Evolutionary conservation across 2,888 invertebrate species (phyloP).

Genomic region (Cephus nigrinus): DNA sequence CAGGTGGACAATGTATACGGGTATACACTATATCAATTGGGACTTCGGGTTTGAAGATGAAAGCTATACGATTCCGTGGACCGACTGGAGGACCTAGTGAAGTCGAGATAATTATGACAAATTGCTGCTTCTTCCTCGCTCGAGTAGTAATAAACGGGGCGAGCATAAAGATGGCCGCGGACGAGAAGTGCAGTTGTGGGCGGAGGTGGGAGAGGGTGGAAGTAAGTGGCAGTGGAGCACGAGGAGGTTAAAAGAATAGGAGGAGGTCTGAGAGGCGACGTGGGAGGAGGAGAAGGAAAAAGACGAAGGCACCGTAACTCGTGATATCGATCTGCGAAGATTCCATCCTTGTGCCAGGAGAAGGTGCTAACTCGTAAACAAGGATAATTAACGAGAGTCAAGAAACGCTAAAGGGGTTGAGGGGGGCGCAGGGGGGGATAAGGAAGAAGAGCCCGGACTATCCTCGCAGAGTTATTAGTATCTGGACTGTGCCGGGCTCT

Average conservation of each 20-base stretch:
- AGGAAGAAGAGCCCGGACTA: slow-evolving; percentile 26
- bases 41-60: too few relatives aligned
- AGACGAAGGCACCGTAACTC: slow-evolving; percentile 20
- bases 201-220: neutral
- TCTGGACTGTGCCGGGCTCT: too few relatives aligned
- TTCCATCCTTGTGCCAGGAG: neutral
- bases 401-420: too few relatives aligned
- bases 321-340: slow-evolving; percentile 23
- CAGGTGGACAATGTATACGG: too few relatives aligned
- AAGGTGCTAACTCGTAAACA: neutral
- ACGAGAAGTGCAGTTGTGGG: neutral
- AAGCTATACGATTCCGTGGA: too few relatives aligned
- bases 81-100: too few relatives aligned
- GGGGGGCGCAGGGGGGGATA: neutral
- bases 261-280: slow-evolving; percentile 8
- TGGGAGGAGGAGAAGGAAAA: slow-evolving; percentile 11
- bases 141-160: neutral
- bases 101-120: slow-evolving; percentile 10
- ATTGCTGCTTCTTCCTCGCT: slow-evolving; percentile 5
- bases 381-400: neutral
- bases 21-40: too few relatives aligned
- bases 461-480: slow-evolving; percentile 18
- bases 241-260: slow-evolving; percentile 8
- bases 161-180: neutral
- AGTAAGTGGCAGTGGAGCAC: neutral